Base-by-base conservation (phyloP, 2,797 vertebrate genomes). In the Staurois parvus region DNA sequence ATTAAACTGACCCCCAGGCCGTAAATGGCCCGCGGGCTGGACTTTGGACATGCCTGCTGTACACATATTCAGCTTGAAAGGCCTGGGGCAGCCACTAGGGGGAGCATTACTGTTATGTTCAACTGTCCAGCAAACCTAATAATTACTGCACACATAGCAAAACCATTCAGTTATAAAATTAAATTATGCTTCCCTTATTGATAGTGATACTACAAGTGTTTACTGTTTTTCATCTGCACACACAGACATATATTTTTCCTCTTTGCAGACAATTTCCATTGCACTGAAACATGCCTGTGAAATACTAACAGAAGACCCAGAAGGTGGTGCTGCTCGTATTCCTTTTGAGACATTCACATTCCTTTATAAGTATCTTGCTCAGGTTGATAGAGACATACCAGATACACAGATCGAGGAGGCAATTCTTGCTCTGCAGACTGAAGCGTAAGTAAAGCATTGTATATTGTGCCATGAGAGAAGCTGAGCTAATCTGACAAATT, bases 251-350 rank as follows among this genome's bases (percentile, higher is more conserved):
- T 72, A 26, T 26, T 0, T 0, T 34, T 15, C 48, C 29, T 8
- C 2, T 2, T 26, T 37, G 68, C 85, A 98, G 98, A 94, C 92
- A 0, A 90, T 99, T 28, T 83, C 89, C 78, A 93, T 92, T 2
- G 94, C 97, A 0, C 89, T 98, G 91, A 97, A 95, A 88, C 88
- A 94, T 26, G 93, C 95, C 37, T 98, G 97, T 0, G 95, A 98
- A 92, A 96, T 98, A 90, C 93, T 99, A 85, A 98, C 95, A 0
- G 73, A 88, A 0, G 96, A 98, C 62, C 94, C 95, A 0, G 95
- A 96, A 40, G 96, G 96, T 0, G 95, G 95, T 30, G 90, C 95
- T 0, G 94, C 96, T 0, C 92, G 89, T 4, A 92, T 99, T 88
- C 94, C 96, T 0, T 96, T 96, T 0, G 73, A 91, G 76, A 96